Conservation (phyloP, 2,797 vertebrate genomes). For the Chromobotia macracanthus region DNA sequence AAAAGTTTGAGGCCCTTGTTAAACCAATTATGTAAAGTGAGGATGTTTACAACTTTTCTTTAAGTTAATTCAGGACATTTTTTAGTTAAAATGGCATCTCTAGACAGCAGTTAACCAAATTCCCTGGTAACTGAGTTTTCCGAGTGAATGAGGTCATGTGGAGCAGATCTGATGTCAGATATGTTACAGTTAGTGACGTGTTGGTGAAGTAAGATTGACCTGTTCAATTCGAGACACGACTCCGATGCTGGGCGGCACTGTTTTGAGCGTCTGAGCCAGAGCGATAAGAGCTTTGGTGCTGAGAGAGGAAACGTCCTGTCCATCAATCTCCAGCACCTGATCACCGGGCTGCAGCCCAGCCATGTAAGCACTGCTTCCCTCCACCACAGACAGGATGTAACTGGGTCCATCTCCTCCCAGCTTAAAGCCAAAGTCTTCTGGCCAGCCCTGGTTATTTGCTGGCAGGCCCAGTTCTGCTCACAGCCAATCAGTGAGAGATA, state of each 20-base stretch:
- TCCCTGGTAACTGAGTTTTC: not conserved
- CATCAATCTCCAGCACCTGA: constrained; percentile 95
- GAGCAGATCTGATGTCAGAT: not conserved
- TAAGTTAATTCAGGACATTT: not conserved
- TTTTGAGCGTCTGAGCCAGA: constrained; percentile 84
- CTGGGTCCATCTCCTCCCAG: constrained; percentile 90
- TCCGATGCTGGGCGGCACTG: constrained; percentile 93
- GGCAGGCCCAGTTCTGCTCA: constrained; percentile 79
- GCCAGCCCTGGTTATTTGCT: constrained; percentile 92
- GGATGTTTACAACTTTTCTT: too few relatives aligned
- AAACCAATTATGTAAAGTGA: too few relatives aligned
- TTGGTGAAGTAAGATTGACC: constrained; percentile 47
- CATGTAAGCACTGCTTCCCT: constrained; percentile 88
- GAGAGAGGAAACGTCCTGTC: constrained; percentile 88
- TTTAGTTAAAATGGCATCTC: not conserved
- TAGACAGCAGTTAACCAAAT: not conserved
- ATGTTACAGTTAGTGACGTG: too few relatives aligned
- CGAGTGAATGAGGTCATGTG: not conserved
- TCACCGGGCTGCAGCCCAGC: constrained; percentile 91
- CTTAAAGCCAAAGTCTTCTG: constrained; percentile 92
- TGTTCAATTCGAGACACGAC: constrained; percentile 88
- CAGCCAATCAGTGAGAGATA: constrained; percentile 10
- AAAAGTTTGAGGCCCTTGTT: too few relatives aligned
- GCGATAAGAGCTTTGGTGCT: constrained; percentile 80
- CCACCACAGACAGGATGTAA: constrained; percentile 90